These are phyloP conservation scores for Dromius quadrimaculatus DNA, from an alignment of 2,888 invertebrate species.

Conservation along the genomic window DNA sequence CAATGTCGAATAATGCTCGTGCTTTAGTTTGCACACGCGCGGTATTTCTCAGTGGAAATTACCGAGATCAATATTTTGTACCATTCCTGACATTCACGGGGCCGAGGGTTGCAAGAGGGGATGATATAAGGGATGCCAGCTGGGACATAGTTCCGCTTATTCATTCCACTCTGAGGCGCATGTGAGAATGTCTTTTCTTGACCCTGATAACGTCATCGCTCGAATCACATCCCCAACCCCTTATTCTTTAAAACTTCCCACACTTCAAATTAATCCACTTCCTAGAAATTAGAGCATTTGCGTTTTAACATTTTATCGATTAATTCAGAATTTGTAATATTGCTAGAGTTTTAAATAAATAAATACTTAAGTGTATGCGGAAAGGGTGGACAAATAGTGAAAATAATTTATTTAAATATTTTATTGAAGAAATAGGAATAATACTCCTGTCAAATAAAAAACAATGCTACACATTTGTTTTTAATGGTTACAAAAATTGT, in stretches of 20 bases:
- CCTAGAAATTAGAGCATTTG: not conserved
- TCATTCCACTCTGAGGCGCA: too few relatives aligned
- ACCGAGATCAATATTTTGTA: slow-evolving; percentile 38
- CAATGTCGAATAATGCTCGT: slow-evolving; percentile 44
- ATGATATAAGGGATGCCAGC: not conserved
- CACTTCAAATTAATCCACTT: not conserved
- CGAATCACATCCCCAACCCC: not conserved
- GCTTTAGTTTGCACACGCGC: slow-evolving; percentile 35
- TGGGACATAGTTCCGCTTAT: too few relatives aligned
- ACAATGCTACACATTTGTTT: slow-evolving; percentile 34
- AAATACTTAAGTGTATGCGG: not conserved
- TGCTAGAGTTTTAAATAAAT: not conserved
- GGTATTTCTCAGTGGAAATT: slow-evolving; percentile 28
- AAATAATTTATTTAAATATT: not conserved
- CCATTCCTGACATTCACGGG: slow-evolving; percentile 19
- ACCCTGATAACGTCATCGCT: too few relatives aligned
- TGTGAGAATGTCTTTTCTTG: too few relatives aligned
- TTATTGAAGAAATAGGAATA: slow-evolving; percentile 12
- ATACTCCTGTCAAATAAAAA: slow-evolving; percentile 17
- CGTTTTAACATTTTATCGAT: not conserved
- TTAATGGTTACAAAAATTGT: slow-evolving; percentile 44
- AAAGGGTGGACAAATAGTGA: not conserved
- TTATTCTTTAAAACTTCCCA: not conserved
- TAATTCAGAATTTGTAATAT: not conserved
- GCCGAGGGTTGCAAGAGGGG: slow-evolving; percentile 4